phyloP scores from a whole-genome alignment of 2,888 invertebrate genomes.

The Priocnemis perturbator region DNA sequence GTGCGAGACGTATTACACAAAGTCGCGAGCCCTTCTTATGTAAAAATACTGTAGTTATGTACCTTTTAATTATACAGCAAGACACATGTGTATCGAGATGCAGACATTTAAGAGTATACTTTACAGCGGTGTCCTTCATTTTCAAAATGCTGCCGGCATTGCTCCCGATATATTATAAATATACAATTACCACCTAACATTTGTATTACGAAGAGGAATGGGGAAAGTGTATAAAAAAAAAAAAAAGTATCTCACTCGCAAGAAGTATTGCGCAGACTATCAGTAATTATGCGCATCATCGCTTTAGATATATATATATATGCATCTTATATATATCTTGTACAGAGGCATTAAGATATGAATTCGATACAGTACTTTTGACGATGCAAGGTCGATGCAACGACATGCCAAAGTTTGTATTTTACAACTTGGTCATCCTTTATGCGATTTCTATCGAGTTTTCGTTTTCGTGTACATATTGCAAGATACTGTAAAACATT shows the following conservation, averaged over 20 bases:
- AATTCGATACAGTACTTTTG: constrained; percentile 33
- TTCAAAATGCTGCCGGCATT: constrained; percentile 41
- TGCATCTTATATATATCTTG: constrained; percentile 30
- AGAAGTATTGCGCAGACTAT: constrained; percentile 43
- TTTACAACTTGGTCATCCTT: constrained; percentile 49
- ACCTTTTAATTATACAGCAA: constrained; percentile 26
- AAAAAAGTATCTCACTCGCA: constrained; percentile 31
- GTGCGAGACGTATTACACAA: constrained; percentile 26
- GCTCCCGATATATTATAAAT: constrained; percentile 27
- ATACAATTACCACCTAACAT: constrained; percentile 23
- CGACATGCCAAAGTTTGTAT: constrained; percentile 55
- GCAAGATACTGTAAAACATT: constrained; percentile 52
- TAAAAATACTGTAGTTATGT: constrained; percentile 25
- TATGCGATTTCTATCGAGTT: constrained; percentile 37
- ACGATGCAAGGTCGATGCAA: constrained; percentile 48
- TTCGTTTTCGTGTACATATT: constrained; percentile 59
- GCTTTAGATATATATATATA: constrained; percentile 29
- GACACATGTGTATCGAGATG: no score
- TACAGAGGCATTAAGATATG: constrained; percentile 44
- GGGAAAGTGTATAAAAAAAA: constrained; percentile 36
- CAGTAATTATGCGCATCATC: constrained; percentile 38
- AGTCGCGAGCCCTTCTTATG: constrained; percentile 25
- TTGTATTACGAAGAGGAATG: constrained; percentile 38
- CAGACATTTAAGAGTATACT: constrained; percentile 15
- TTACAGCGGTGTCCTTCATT: constrained; percentile 31